Percentiles rank a stretch among this genome's conserved stretches.
Evolutionary conservation across 1,140 invertebrate genomes (phyloP).

Genomic region (Geopemphigus sp.): DNA sequence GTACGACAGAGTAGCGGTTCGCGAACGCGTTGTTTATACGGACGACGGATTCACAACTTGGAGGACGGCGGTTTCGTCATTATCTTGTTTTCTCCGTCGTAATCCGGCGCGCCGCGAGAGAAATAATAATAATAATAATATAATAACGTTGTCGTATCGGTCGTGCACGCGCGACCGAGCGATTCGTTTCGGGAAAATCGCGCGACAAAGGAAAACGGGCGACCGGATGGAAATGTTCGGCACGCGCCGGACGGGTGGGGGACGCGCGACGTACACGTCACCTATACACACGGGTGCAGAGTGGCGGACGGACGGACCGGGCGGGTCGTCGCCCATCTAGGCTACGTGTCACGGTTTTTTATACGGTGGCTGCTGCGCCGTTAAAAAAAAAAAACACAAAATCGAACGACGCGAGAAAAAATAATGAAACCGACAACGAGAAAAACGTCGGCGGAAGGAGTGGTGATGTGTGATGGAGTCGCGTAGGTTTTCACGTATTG

Average conservation of each 20-base stretch:
- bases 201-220: not conserved
- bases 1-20: too few relatives aligned
- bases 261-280: constrained; percentile 1
- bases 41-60: too few relatives aligned
- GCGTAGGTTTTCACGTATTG: too few relatives aligned
- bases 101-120: not conserved
- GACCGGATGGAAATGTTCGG: constrained; percentile 8
- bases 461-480: too few relatives aligned
- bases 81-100: constrained; percentile 15
- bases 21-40: too few relatives aligned
- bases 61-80: not conserved
- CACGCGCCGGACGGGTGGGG: too few relatives aligned
- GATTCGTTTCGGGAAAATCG: constrained; percentile 23
- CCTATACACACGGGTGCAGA: not conserved
- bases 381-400: not conserved
- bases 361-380: too few relatives aligned
- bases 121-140: not conserved
- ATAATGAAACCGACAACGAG: too few relatives aligned
- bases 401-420: not conserved
- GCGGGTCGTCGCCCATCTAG: not conserved
- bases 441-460: not conserved
- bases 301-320: not conserved
- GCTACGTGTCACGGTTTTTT: too few relatives aligned
- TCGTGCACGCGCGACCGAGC: not conserved
- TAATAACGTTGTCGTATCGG: not conserved